Evolutionary conservation across 1,140 invertebrate species (phyloP), one percentile per base, ranked within the genome.

Genomic region (Calephelis nemesis): DNA sequence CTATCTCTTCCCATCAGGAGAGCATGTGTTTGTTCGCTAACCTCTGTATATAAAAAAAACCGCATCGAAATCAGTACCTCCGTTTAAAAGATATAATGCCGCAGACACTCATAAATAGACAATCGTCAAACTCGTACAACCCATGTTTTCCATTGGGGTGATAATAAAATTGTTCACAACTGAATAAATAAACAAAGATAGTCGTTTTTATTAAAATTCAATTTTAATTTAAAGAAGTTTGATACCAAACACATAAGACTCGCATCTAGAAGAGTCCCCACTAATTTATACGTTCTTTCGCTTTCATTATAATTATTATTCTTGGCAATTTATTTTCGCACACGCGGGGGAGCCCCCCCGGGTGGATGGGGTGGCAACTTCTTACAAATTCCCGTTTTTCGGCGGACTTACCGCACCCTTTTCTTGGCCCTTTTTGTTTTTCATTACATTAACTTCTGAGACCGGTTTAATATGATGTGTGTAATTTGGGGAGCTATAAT

Each of bases 261-360:
- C 67, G 68, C 68, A 47, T 77, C 73, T 74, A 66, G 73, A 81
- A 74, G 75, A 84, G 86, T 88, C 88, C 87, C 88, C 82, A 91
- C 87, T 90, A 91, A 91, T 91, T 91, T 91, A 91, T 91, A 88
- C 85, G 85, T 91, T 91, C 87, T 91, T 91, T 91, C 88, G 84
- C 85, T 91, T 91, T 91, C 88, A 88, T 91, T 91, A 91, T 91
- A 91, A 91, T 91, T 91, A 91, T 91, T 90, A 91, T 91, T 91
- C 88, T 89, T 91, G 86, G 87, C 88, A 91, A 91, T 91, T 91
- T 91, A 91, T 91, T 91, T 91, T 88, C 88, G 87, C 87, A 90
- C 88, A 90, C 87, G 88, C 87, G 84, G 88, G 86, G 80, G 68
- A 81, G 72, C 74, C 85, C 83, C 85, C 81, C 74, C 58, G 76